Conservation (phyloP, 2,888 invertebrate genomes). For the Hartigia nigra region DNA sequence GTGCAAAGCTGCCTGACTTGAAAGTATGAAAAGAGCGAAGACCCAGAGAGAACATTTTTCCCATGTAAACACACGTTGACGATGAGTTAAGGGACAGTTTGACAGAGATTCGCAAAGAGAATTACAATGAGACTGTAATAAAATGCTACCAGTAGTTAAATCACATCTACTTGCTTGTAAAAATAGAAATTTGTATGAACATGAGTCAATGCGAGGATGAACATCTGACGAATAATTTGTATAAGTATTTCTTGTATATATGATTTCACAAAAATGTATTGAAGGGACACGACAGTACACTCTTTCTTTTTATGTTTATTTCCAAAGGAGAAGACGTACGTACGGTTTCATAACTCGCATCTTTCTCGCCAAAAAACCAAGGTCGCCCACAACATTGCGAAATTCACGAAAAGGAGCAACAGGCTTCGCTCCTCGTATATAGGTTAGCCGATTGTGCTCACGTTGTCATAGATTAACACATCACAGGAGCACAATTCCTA, state of each 20-base stretch:
- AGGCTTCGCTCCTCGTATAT: background rate
- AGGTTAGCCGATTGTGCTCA: background rate
- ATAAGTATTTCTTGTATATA: background rate
- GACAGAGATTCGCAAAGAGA: background rate
- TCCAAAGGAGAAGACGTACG: background rate
- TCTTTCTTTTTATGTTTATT: too few species aligned
- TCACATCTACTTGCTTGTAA: background rate
- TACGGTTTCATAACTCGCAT: background rate
- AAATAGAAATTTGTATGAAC: background rate
- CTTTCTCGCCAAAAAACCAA: background rate
- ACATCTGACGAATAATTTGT: background rate
- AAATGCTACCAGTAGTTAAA: background rate
- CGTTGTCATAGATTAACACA: background rate
- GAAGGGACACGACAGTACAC: background rate
- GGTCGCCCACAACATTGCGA: background rate
- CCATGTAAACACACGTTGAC: background rate
- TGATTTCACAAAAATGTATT: background rate
- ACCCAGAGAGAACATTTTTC: background rate
- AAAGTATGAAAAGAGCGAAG: background rate
- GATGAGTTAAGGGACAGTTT: background rate
- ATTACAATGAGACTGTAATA: background rate
- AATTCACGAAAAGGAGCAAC: background rate
- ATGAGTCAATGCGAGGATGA: background rate
- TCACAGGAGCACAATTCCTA: background rate
- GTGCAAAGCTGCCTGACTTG: background rate